Conservation (phyloP, 2,888 invertebrate genomes). For the Blastobasis lacticolella region DNA sequence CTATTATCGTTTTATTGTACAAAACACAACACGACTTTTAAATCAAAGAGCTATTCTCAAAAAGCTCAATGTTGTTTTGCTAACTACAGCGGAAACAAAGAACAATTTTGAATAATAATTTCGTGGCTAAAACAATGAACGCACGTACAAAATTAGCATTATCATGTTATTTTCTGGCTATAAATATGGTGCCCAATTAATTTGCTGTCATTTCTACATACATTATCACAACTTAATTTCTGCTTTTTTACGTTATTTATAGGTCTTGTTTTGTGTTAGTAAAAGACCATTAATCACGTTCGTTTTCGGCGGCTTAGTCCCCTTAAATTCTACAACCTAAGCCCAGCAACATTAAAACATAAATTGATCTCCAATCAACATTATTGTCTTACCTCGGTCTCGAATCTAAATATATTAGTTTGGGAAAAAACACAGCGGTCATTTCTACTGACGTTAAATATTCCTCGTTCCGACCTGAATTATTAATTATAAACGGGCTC, state of each 20-base stretch:
- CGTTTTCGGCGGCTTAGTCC: constrained; percentile 7
- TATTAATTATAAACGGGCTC: constrained; percentile 62
- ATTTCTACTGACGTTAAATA: constrained; percentile 32
- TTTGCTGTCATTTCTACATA: constrained; percentile 29
- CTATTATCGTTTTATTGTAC: no score
- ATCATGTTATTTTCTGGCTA: constrained; percentile 20
- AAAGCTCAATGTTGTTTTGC: neutral
- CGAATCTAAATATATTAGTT: constrained; percentile 8
- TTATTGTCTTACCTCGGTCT: constrained; percentile 19
- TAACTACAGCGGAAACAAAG: neutral
- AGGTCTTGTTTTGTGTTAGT: constrained; percentile 10
- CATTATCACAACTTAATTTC: constrained; percentile 31
- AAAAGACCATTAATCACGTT: constrained; percentile 12
- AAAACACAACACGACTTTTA: no score
- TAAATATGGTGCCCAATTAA: constrained; percentile 37
- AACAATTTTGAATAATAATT: constrained; percentile 3
- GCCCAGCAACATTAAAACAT: constrained; percentile 15
- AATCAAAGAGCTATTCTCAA: no score
- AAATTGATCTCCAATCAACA: constrained; percentile 25
- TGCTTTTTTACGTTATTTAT: constrained; percentile 15
- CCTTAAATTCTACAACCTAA: constrained; percentile 12
- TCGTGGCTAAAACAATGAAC: constrained; percentile 11
- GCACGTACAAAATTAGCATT: constrained; percentile 21
- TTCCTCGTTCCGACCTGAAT: constrained; percentile 50
- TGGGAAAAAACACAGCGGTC: constrained; percentile 24